Base-by-base conservation (phyloP, 2,888 invertebrate genomes). In the Dyspetes luteomarginatus region DNA sequence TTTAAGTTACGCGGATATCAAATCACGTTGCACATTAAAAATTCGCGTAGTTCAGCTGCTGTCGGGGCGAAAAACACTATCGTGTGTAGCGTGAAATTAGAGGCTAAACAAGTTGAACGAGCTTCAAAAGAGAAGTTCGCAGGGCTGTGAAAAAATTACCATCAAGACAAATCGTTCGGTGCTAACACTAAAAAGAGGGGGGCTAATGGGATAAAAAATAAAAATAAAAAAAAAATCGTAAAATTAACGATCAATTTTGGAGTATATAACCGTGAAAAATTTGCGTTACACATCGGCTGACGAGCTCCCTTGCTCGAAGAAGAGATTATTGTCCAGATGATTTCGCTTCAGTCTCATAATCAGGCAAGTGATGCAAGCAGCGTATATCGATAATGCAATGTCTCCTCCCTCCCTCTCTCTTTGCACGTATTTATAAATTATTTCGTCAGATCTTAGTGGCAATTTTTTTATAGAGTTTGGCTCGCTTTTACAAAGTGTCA, bases 311-410 rank as follows among this genome's bases (percentile, higher is more conserved):
- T 19, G 12, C 30, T 28, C 45, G 36, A 24, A 60, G 2, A 64
- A 58, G n/a, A n/a, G n/a, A 67, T 45, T 65, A 64, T 64, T 75
- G 26, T 79, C 79, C 69, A 79, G 85, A 91, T 91, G 91, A 88
- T 91, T 87, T 88, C 91, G 58, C 85, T 91, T 67, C 91, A 91
- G 79, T 89, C 88, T 78, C 90, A 91, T 78, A 91, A 91, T 84
- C 91, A 91, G 90, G 91, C 88, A 85, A 62, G 86, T 86, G 84
- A 83, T 81, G 82, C 83, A 84, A 84, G 77, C 69, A 7, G 41
- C 19, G 26, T 22, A 45, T 43, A 26, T 50, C 24, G 36, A 48
- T 64, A 36, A 9, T 55, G 79, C 76, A 78, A 62, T 68, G 65
- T 74, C 56, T 68, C 58, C 60, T 50, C n/a, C n/a, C n/a, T n/a